phyloP scores from a whole-genome alignment of 2,888 invertebrate species.

The Cosmopolites sordidus region DNA sequence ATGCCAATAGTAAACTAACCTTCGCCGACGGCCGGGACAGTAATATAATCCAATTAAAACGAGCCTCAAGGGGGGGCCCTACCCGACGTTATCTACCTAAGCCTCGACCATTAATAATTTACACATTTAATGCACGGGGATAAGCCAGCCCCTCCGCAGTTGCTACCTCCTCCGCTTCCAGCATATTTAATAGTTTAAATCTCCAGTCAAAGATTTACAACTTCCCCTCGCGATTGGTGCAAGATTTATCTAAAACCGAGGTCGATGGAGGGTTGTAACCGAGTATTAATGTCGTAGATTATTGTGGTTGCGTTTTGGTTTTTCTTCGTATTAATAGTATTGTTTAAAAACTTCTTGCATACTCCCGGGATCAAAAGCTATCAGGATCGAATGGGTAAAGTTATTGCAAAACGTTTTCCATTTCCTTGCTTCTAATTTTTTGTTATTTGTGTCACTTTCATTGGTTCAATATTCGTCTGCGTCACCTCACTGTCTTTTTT shows the following conservation, averaged over 20 bases:
- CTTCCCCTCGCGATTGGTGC: constrained; percentile 1
- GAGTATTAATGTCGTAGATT: too few species aligned
- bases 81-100: constrained; percentile 42
- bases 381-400: too few species aligned
- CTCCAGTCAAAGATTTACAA: constrained; percentile 29
- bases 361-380: too few species aligned
- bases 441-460: too few species aligned
- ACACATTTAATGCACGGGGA: constrained; percentile 41
- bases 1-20: constrained; percentile 23
- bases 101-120: constrained; percentile 46
- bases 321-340: too few species aligned
- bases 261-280: too few species aligned
- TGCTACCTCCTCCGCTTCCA: constrained; percentile 25
- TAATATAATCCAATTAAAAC: constrained; percentile 48
- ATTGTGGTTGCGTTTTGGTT: too few species aligned
- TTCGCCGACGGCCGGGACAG: constrained; percentile 31
- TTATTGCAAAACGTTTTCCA: too few species aligned
- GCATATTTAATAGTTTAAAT: constrained; percentile 36
- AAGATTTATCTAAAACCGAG: constrained; percentile 1
- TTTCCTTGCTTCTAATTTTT: too few species aligned
- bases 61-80: constrained; percentile 39
- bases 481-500: too few species aligned
- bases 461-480: too few species aligned
- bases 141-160: constrained; percentile 19
- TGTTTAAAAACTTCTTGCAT: too few species aligned